A percentile compares a stretch with the other conserved stretches of the same genome.
These are phyloP conservation scores for Platycercus adscitus DNA, from an alignment of 2,113 vertebrate species.

Conservation along the genomic window DNA sequence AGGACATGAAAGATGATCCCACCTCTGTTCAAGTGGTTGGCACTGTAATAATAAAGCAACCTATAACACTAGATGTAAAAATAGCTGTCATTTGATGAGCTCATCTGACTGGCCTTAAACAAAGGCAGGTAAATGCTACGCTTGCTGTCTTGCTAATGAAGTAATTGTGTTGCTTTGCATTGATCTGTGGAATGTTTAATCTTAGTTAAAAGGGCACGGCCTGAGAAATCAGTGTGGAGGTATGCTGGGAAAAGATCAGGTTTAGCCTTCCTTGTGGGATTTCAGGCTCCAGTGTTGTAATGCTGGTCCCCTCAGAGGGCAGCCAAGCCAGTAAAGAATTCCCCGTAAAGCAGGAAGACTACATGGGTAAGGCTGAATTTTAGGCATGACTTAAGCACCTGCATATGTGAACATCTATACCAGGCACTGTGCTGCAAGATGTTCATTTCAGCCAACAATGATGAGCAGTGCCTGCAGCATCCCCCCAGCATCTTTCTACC, in stretches of 20 bases:
- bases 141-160: neutral
- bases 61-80: slow-evolving; percentile 83
- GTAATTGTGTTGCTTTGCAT: neutral
- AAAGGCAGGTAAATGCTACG: slow-evolving; percentile 70
- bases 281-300: neutral
- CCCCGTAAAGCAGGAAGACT: neutral
- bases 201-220: neutral
- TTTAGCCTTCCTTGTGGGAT: neutral
- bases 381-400: neutral
- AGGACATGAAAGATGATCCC: neutral
- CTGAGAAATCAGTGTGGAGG: neutral
- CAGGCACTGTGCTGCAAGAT: neutral
- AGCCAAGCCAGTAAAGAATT: neutral
- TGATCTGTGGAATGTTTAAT: neutral
- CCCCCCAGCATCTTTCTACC: neutral
- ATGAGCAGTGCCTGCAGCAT: neutral
- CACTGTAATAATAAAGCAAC: slow-evolving; percentile 85
- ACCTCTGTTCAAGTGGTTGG: slow-evolving; percentile 73
- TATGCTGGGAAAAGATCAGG: neutral
- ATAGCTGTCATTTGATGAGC: slow-evolving; percentile 81
- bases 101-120: slow-evolving; percentile 78
- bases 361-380: neutral
- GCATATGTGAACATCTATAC: neutral
- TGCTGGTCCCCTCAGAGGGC: neutral
- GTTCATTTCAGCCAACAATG: fast-evolving